Conservation (phyloP, 1,140 invertebrate species). For the Penaeus indicus region DNA sequence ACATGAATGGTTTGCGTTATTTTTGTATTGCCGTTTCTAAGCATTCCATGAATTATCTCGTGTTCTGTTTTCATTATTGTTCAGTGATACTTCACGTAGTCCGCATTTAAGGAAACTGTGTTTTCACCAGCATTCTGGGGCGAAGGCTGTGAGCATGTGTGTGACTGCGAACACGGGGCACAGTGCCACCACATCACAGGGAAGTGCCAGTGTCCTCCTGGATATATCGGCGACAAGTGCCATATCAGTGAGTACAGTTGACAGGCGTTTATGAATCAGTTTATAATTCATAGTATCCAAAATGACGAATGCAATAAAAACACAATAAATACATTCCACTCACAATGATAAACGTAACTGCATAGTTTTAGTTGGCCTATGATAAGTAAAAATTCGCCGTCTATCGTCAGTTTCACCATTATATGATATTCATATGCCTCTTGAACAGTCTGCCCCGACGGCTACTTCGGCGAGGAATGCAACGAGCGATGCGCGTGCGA, state of each 20-base stretch:
- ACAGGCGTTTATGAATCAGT: neutral
- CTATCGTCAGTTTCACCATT: slow-evolving; percentile 67
- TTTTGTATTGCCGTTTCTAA: no score
- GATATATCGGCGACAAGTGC: slow-evolving; percentile 86
- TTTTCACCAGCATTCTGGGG: slow-evolving; percentile 80
- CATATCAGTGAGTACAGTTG: slow-evolving; percentile 68
- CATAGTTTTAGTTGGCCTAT: no score
- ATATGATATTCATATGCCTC: neutral
- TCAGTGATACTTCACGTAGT: no score
- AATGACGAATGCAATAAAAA: neutral
- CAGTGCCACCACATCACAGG: slow-evolving; percentile 85
- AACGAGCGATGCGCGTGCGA: slow-evolving; percentile 80
- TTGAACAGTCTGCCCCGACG: slow-evolving; percentile 84
- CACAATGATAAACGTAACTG: no score
- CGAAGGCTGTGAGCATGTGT: slow-evolving; percentile 80
- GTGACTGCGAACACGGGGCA: slow-evolving; percentile 77
- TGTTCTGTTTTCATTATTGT: neutral
- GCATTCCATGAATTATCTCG: no score
- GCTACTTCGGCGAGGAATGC: slow-evolving; percentile 90
- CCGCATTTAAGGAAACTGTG: neutral
- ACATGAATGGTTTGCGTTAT: no score
- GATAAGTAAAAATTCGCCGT: no score
- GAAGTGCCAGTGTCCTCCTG: slow-evolving; percentile 85
- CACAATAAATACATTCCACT: neutral
- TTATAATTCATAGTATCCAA: neutral